These are phyloP conservation scores for Alcedo quadribrachys DNA, from an alignment of 2,797 vertebrate genomes.

Conservation along the genomic window DNA sequence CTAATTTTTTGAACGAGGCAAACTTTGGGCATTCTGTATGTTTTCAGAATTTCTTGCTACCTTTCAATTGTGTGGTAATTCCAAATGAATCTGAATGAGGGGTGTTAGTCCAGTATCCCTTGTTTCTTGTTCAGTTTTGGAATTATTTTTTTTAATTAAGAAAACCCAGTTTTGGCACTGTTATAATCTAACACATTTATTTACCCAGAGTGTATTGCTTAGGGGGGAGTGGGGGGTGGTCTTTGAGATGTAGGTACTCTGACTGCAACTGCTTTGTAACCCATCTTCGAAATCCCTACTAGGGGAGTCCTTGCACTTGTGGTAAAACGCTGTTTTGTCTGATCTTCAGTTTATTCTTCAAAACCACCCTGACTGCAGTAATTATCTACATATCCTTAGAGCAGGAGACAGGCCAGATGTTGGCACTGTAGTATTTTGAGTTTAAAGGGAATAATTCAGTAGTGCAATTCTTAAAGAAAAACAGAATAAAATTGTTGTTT, in stretches of 20 bases:
- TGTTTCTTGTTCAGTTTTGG: not conserved
- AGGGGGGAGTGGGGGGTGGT: accelerated
- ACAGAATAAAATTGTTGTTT: not conserved
- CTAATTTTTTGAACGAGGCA: constrained; percentile 43
- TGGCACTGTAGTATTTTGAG: not conserved
- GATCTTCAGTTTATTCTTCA: not conserved
- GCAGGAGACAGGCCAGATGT: not conserved
- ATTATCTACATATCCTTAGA: not conserved
- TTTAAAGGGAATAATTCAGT: not conserved
- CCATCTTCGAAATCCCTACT: accelerated
- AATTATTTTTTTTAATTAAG: not conserved
- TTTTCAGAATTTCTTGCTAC: not conserved
- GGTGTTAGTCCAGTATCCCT: not conserved
- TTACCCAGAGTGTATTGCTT: not conserved
- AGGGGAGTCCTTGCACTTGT: not conserved
- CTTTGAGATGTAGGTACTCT: not conserved
- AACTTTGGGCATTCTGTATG: constrained; percentile 46
- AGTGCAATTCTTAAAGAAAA: not conserved
- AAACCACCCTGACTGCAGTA: not conserved
- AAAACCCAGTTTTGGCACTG: not conserved
- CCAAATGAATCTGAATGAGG: not conserved
- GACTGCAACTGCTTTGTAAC: not conserved
- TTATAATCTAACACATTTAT: not conserved
- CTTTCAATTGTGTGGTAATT: not conserved
- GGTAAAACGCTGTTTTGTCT: not conserved